Evolutionary conservation across 2,113 vertebrate genomes (phyloP).

Genomic region (Psammodynastes pulverulentus): DNA sequence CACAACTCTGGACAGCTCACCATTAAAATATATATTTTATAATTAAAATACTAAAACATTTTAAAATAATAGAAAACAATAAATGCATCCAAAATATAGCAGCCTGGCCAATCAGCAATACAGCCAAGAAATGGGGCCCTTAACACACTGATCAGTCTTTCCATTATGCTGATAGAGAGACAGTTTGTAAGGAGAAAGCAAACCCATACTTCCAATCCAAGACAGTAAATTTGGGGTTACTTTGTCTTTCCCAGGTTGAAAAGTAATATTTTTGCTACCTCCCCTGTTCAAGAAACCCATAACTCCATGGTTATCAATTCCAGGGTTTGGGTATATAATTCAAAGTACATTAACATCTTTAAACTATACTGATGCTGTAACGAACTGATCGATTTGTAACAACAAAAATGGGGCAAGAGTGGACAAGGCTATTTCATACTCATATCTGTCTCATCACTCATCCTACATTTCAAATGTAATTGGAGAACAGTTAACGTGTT

Average conservation of each 20-base stretch:
- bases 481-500: background rate
- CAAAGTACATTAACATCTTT: background rate
- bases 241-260: background rate
- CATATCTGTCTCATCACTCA: background rate
- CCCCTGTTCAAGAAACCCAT: background rate
- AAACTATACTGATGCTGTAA: background rate
- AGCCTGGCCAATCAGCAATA: background rate
- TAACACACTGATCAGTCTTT: background rate
- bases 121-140: background rate
- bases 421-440: background rate
- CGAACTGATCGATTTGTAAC: background rate
- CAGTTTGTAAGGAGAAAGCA: background rate
- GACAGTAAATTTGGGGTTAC: background rate
- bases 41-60: background rate
- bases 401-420: background rate
- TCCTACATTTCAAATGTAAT: background rate
- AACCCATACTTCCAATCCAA: background rate
- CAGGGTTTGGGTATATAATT: background rate
- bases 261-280: background rate
- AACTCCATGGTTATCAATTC: background rate
- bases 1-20: no score
- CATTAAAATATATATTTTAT: no score
- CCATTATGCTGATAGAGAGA: background rate
- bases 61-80: background rate
- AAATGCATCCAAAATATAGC: background rate